Evolutionary conservation across 2,797 vertebrate genomes (phyloP).

Genomic region (Trematocara caparti): DNA sequence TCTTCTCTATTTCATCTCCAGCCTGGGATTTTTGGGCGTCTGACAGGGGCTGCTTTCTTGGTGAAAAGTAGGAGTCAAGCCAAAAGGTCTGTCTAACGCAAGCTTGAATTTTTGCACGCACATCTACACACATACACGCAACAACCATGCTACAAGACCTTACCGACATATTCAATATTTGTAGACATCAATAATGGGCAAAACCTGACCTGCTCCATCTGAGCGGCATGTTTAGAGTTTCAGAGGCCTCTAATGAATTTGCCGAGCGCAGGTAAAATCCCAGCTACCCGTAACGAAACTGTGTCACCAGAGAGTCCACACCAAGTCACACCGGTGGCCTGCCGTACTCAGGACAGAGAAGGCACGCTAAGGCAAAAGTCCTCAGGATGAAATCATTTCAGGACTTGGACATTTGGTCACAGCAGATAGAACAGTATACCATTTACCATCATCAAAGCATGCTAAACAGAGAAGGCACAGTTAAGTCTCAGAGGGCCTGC

Average conservation of each 20-base stretch:
- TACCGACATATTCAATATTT: slow-evolving; percentile 47
- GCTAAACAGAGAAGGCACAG: slow-evolving; percentile 35
- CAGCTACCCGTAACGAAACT: slow-evolving; percentile 3
- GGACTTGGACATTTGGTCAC: slow-evolving; percentile 32
- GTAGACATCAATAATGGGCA: slow-evolving; percentile 45
- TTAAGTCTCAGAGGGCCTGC: slow-evolving; percentile 37
- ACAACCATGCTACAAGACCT: slow-evolving; percentile 16
- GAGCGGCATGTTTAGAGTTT: slow-evolving; percentile 38
- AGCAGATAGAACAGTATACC: slow-evolving; percentile 44
- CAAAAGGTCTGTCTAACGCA: slow-evolving; percentile 40
- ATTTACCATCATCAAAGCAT: slow-evolving; percentile 61
- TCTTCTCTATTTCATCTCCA: slow-evolving; percentile 58
- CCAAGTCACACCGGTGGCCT: neutral
- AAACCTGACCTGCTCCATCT: slow-evolving; percentile 29
- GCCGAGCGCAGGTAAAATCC: slow-evolving; percentile 14
- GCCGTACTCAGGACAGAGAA: neutral
- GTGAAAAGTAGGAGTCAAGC: slow-evolving; percentile 25
- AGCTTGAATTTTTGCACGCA: slow-evolving; percentile 21
- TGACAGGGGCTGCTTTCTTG: slow-evolving; percentile 56
- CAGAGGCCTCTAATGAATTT: slow-evolving; percentile 24
- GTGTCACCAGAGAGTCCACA: slow-evolving; percentile 3
- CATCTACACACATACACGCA: neutral
- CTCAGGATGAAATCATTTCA: slow-evolving; percentile 27
- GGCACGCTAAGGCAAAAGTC: neutral
- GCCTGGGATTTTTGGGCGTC: slow-evolving; percentile 1